These are phyloP conservation scores for Monomorium pharaonis DNA, from an alignment of 1,140 invertebrate genomes.

Conservation along the genomic window DNA sequence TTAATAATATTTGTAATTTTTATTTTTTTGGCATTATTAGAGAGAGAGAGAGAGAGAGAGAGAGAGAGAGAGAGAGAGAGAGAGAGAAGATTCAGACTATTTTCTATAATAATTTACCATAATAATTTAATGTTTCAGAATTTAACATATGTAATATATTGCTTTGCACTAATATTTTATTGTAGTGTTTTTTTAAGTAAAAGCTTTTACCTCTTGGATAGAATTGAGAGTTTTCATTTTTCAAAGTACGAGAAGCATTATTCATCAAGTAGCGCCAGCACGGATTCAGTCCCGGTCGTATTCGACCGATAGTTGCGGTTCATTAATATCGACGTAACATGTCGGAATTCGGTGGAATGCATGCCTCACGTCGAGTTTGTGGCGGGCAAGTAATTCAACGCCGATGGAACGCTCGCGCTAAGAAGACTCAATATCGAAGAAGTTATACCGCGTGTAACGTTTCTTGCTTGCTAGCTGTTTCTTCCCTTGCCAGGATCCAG, in stretches of 20 bases:
- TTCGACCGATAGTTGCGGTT: constrained; percentile 65
- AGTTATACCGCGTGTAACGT: constrained; percentile 44
- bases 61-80: neutral
- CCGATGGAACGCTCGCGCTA: neutral
- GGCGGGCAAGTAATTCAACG: constrained; percentile 62
- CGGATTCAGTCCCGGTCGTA: constrained; percentile 46
- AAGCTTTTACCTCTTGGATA: neutral
- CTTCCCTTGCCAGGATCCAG: neutral
- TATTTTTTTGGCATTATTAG: neutral
- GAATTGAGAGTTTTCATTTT: constrained; percentile 6
- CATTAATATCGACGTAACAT: constrained; percentile 71
- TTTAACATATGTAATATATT: neutral
- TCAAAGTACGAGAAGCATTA: constrained; percentile 12
- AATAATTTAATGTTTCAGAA: neutral
- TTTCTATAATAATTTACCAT: neutral
- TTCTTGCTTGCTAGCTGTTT: neutral
- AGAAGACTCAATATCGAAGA: constrained; percentile 64
- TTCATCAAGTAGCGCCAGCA: constrained; percentile 57
- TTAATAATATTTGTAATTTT: neutral
- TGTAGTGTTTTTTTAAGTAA: neutral
- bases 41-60: too few relatives aligned
- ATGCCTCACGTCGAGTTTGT: constrained; percentile 65
- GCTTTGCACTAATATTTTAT: neutral
- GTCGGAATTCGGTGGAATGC: constrained; percentile 68
- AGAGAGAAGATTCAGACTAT: too few relatives aligned